Conservation (phyloP, 2,888 invertebrate species). For the Trachelus tabidus region DNA sequence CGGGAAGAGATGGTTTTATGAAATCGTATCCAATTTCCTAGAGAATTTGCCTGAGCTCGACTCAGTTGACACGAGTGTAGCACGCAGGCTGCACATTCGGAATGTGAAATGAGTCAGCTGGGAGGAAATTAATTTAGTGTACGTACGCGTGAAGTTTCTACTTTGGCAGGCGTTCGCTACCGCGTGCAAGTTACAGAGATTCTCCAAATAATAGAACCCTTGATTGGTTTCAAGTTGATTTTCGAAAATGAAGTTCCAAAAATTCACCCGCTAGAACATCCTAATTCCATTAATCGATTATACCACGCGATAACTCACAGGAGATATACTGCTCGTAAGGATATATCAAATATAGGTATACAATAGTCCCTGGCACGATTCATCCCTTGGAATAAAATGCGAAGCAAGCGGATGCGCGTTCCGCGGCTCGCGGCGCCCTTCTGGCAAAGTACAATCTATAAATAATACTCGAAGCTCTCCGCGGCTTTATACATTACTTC, state of each 20-base stretch:
- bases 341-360: background rate
- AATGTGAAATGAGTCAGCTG: conserved; percentile 46
- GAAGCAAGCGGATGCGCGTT: background rate
- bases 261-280: background rate
- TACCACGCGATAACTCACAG: background rate
- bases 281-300: background rate
- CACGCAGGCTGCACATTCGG: conserved; percentile 25
- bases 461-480: background rate
- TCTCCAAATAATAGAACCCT: background rate
- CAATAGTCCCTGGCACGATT: background rate
- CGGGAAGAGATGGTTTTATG: conserved; percentile 24
- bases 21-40: conserved; percentile 37
- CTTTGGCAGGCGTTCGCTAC: conserved; percentile 28
- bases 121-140: conserved; percentile 48
- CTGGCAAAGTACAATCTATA: conserved; percentile 3
- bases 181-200: background rate
- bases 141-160: conserved; percentile 28
- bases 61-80: conserved; percentile 23
- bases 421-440: background rate
- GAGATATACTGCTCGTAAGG: background rate
- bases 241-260: background rate
- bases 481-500: background rate
- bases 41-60: conserved; percentile 32
- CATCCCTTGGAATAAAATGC: background rate
- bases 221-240: background rate